phyloP scores from a whole-genome alignment of 2,888 invertebrate genomes.

The Cephus rjabovi region DNA sequence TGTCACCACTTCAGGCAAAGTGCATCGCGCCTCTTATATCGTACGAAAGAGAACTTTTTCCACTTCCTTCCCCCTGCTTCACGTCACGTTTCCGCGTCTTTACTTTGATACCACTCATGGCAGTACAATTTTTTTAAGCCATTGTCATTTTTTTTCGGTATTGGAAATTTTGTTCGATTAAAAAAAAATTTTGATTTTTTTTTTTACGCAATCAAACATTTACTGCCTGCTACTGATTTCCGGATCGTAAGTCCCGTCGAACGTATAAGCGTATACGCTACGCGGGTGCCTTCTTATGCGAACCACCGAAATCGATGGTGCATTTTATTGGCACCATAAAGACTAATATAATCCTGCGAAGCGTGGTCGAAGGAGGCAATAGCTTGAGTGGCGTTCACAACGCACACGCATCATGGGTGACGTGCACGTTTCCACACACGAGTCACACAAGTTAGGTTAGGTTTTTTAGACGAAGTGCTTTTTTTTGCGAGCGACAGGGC shows the following conservation, averaged over 20 bases:
- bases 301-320: conserved; percentile 49
- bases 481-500: conserved; percentile 64
- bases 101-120: too few relatives aligned
- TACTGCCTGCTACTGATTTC: too few relatives aligned
- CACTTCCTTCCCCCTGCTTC: background rate
- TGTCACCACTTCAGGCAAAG: conserved; percentile 45
- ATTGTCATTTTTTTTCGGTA: too few relatives aligned
- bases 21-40: conserved; percentile 35
- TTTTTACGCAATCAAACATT: too few relatives aligned
- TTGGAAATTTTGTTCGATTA: too few relatives aligned
- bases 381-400: conserved; percentile 24
- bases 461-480: conserved; percentile 63
- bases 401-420: conserved; percentile 20
- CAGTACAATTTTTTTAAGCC: too few relatives aligned
- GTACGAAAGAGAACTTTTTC: background rate
- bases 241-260: too few relatives aligned
- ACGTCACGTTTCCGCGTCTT: too few relatives aligned
- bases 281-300: background rate
- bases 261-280: too few relatives aligned
- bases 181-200: too few relatives aligned
- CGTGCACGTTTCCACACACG: conserved; percentile 32
- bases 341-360: conserved; percentile 57
- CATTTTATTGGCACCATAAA: conserved; percentile 59
- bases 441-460: conserved; percentile 26
- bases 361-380: conserved; percentile 28